Conservation (phyloP, 2,888 invertebrate species). For the Drosophila acutilabella region DNA sequence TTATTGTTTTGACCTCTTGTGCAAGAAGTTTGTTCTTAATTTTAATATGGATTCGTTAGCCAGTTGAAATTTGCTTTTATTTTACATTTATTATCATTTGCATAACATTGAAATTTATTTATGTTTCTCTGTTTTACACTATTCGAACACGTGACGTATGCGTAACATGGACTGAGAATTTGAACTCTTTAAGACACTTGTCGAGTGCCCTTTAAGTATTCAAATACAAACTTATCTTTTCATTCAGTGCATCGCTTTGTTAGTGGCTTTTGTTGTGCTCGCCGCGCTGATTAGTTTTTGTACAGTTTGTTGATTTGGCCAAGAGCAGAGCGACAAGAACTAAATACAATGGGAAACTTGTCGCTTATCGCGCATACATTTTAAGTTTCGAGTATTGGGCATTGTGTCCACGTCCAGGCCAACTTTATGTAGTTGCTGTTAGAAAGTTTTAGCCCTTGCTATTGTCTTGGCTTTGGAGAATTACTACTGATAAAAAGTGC, state of each 20-base stretch:
- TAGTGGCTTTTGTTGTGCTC: constrained; percentile 53
- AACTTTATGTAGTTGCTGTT: constrained; percentile 53
- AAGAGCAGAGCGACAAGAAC: constrained; percentile 34
- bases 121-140: constrained; percentile 34
- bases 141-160: constrained; percentile 59
- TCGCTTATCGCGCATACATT: constrained; percentile 68
- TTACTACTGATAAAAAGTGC: constrained; percentile 68
- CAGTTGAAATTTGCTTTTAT: constrained; percentile 69
- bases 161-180: constrained; percentile 33
- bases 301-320: constrained; percentile 59
- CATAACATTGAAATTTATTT: constrained; percentile 76
- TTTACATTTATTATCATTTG: constrained; percentile 81
- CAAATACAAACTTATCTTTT: neutral
- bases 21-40: constrained; percentile 75
- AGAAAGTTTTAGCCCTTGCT: constrained; percentile 45
- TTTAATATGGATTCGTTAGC: constrained; percentile 50
- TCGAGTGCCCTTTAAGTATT: neutral
- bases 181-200: constrained; percentile 56
- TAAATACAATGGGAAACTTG: constrained; percentile 35
- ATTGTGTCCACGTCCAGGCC: constrained; percentile 49
- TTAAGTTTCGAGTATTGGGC: constrained; percentile 72
- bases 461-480: constrained; percentile 59
- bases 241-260: constrained; percentile 45
- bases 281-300: constrained; percentile 71
- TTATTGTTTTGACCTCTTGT: constrained; percentile 80